Conservation (phyloP, 2,797 vertebrate genomes). For the Macropodus opercularis region DNA sequence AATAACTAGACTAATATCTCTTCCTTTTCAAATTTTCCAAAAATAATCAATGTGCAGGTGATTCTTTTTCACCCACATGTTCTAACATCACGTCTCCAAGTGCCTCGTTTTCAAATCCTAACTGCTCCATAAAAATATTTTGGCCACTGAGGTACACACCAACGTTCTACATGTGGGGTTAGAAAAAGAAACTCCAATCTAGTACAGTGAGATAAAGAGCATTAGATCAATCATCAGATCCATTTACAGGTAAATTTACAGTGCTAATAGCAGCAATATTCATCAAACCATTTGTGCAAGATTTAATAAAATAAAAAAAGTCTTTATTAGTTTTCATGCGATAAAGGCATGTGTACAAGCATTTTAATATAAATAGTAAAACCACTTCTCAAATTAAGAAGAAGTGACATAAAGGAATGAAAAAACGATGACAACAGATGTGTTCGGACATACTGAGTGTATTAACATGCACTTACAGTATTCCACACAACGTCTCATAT, state of each 20-base stretch:
- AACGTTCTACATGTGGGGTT: conserved; percentile 15
- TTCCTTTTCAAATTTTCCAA: neutral
- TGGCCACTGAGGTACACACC: conserved; percentile 31
- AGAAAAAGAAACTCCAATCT: conserved; percentile 22
- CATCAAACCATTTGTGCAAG: conserved; percentile 74
- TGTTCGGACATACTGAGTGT: conserved; percentile 23
- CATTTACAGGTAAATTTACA: conserved; percentile 65
- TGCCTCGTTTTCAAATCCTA: conserved; percentile 43
- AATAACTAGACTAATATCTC: conserved; percentile 7
- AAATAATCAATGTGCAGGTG: too few relatives aligned
- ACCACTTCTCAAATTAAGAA: conserved; percentile 28
- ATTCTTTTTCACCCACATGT: too few relatives aligned
- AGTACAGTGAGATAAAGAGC: conserved; percentile 26
- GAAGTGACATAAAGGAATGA: conserved; percentile 31
- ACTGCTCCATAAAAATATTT: conserved; percentile 35
- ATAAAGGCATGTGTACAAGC: conserved; percentile 68
- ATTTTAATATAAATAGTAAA: conserved; percentile 69
- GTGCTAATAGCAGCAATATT: conserved; percentile 73
- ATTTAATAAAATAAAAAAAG: conserved; percentile 64
- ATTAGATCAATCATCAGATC: conserved; percentile 35
- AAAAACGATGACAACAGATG: conserved; percentile 10
- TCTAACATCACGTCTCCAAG: conserved; percentile 52
- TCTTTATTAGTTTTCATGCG: conserved; percentile 51
- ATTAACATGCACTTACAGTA: neutral
- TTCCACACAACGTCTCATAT: conserved; percentile 11